A percentile compares a stretch with the other conserved stretches of the same genome.
Conservation (phyloP, 2,797 vertebrate genomes). For the Vespertilio murinus region DNA sequence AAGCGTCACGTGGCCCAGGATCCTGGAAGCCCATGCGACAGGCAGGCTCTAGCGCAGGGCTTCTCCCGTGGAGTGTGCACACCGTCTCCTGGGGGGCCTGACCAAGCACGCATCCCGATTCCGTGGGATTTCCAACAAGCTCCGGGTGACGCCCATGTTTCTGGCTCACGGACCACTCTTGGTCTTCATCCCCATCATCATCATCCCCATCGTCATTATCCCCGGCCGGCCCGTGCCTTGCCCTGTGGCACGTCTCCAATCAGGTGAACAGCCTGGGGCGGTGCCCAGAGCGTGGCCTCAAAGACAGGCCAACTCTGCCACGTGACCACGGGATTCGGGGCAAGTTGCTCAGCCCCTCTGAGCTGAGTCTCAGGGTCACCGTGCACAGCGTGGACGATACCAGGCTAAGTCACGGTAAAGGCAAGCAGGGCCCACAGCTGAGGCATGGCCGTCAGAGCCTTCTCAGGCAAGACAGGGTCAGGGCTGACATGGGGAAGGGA, state of each 20-base stretch:
- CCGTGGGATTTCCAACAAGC: neutral
- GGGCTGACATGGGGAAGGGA: neutral
- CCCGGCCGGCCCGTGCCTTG: neutral
- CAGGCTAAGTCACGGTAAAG: neutral
- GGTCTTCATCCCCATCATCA: neutral
- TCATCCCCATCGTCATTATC: no score
- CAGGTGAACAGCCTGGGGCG: neutral
- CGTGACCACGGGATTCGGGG: neutral
- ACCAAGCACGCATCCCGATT: neutral
- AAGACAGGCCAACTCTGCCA: neutral
- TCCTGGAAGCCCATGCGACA: neutral
- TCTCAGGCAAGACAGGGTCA: neutral
- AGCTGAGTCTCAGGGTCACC: neutral
- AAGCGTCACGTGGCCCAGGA: neutral
- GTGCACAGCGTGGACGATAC: no score
- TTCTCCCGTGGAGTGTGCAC: neutral
- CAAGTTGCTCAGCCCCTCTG: neutral
- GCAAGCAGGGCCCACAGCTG: neutral
- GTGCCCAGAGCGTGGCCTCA: neutral
- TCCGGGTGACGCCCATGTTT: accelerated
- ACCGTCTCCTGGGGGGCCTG: neutral
- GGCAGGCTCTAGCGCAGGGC: neutral
- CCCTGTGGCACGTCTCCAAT: no score
- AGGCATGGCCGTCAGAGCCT: neutral
- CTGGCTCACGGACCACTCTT: neutral